Evolutionary conservation across 2,797 vertebrate species (phyloP).

Genomic region (Pangasius djambal): DNA sequence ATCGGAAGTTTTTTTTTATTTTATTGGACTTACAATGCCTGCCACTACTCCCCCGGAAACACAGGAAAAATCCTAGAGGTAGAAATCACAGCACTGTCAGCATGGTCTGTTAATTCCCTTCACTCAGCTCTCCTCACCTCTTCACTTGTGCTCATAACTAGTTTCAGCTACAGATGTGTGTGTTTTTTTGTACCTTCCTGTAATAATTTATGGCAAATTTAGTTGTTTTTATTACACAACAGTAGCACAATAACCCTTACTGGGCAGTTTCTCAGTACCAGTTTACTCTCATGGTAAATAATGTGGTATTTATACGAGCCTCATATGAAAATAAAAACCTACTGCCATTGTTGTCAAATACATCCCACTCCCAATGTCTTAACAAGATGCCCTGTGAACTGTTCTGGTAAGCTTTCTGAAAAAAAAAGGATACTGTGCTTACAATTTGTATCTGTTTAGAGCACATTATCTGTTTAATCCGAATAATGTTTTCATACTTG

Average conservation of each 20-base stretch:
- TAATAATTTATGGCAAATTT: not conserved
- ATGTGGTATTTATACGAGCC: not conserved
- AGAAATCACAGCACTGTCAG: not conserved
- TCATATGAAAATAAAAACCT: not conserved
- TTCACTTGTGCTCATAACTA: not conserved
- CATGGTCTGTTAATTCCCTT: not conserved
- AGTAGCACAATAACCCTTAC: not conserved
- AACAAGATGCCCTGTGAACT: not conserved
- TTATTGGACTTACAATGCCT: not conserved
- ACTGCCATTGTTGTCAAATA: not conserved
- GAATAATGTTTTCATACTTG: not conserved
- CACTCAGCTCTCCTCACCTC: not conserved
- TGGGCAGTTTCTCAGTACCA: not conserved
- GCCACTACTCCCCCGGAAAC: not conserved
- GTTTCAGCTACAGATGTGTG: not conserved
- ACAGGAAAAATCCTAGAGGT: not conserved
- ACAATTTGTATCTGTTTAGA: not conserved
- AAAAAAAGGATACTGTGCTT: not conserved
- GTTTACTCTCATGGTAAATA: not conserved
- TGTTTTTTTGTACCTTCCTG: not conserved
- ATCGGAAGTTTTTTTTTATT: too few species aligned
- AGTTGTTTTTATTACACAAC: not conserved
- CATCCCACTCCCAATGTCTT: not conserved
- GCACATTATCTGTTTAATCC: not conserved
- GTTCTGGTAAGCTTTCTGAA: not conserved